Evolutionary conservation across 1,140 invertebrate species (phyloP), one percentile per base, ranked within the genome.

Genomic region (Hormaphis cornu): DNA sequence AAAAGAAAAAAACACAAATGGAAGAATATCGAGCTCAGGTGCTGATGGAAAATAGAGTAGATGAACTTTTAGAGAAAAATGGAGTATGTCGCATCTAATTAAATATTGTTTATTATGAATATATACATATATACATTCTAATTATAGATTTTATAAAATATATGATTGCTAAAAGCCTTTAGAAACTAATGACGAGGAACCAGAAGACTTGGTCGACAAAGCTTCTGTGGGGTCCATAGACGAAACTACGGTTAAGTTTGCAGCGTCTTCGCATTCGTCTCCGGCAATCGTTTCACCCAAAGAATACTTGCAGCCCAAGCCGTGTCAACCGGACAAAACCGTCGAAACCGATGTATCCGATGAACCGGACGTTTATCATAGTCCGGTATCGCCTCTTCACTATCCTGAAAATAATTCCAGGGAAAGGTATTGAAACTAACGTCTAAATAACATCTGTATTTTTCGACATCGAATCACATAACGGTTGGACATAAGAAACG

Each of bases 1-100:
- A 90, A 63, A 79, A 87, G 20, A 94, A 95, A 78, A 92, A 95
- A 73, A 86, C 88, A 66, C 89, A 94, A 78, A 93, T 95, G 72
- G 88, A 95, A 73, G 85, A 89, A 52, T 90, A 88, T 74, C 81
- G 88, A 69, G 78, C 83, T 8, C 82, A 86, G 59, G 82, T 89
- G 3, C 90, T 91, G 74, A 79, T 84, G 61, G 84, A 85, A 54
- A 76, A 92, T 1, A 81, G 85, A 69, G 79, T 92, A 0, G 83
- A 87, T 14, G 84, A 90, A 73, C 79, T 97, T 12, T 80, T 97
- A 40, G 93, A 95, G 79, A 75, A 83, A 14, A 82, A 89, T 72
- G 90, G 89, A 74, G 87, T 90, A 75, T 79, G 80, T 74, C 3
- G 1, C 22, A 4, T 48, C n/a, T 8, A 9, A 7, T 9, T 52